These are phyloP conservation scores for Heliconius ismenius DNA, from an alignment of 2,888 invertebrate species.

Conservation along the genomic window DNA sequence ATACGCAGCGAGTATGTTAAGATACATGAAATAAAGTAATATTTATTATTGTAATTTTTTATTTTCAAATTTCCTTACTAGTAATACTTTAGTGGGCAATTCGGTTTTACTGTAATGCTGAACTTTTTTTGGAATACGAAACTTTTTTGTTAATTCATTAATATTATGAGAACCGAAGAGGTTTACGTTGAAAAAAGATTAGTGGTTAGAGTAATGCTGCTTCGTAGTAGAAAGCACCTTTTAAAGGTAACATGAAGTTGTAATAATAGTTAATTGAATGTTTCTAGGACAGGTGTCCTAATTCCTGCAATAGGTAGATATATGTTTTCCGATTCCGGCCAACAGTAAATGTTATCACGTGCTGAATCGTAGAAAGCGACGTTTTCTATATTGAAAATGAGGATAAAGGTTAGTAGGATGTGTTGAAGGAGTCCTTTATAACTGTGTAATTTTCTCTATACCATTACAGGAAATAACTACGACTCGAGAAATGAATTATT, in stretches of 20 bases:
- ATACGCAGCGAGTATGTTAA: conserved; percentile 1
- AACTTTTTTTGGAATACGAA: too few relatives aligned
- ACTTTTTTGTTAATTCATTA: too few relatives aligned
- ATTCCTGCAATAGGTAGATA: not conserved
- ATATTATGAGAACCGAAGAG: too few relatives aligned
- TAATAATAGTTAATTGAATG: not conserved
- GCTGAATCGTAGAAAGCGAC: conserved; percentile 7
- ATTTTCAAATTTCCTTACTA: too few relatives aligned
- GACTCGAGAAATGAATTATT: too few relatives aligned
- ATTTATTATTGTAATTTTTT: not conserved
- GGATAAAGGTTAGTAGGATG: conserved; percentile 3
- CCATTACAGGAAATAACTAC: too few relatives aligned
- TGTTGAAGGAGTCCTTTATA: not conserved
- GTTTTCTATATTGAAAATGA: conserved; percentile 1
- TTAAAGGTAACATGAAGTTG: not conserved
- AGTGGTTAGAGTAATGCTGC: too few relatives aligned
- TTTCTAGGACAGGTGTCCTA: not conserved
- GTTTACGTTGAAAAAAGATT: too few relatives aligned
- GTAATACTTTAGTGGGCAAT: not conserved
- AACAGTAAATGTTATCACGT: conserved; percentile 9
- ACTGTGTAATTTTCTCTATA: too few relatives aligned
- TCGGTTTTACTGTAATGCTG: too few relatives aligned
- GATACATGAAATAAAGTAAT: conserved; percentile 2
- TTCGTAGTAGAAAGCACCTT: too few relatives aligned
- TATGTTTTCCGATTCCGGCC: not conserved